Conservation (phyloP, 2,888 invertebrate species). For the Stegophylla sp. region DNA sequence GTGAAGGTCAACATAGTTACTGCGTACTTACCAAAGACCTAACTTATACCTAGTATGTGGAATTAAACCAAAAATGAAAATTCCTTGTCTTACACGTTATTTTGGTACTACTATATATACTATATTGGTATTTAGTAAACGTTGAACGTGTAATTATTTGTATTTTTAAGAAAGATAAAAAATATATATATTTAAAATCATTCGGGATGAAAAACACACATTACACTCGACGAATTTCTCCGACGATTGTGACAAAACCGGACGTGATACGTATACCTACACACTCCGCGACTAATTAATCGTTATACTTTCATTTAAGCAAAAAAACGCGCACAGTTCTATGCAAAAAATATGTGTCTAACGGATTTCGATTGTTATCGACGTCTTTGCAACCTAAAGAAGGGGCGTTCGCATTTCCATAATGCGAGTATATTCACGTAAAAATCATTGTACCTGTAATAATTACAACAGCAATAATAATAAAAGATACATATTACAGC, state of each 20-base stretch:
- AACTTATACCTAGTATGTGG: background rate
- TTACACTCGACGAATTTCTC: constrained; percentile 33
- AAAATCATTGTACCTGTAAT: background rate
- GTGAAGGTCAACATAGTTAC: background rate
- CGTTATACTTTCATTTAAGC: constrained; percentile 27
- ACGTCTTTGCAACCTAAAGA: background rate
- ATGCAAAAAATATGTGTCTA: background rate
- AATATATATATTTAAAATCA: background rate
- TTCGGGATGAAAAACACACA: constrained; percentile 14
- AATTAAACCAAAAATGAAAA: background rate
- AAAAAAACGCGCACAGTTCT: constrained; percentile 27
- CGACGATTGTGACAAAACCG: constrained; percentile 12
- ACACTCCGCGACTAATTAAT: constrained; percentile 48
- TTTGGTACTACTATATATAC: too few species aligned
- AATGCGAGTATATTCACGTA: background rate
- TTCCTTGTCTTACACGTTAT: background rate
- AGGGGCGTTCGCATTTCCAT: background rate
- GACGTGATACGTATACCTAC: constrained; percentile 22
- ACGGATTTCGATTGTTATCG: constrained; percentile 35
- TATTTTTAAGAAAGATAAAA: background rate
- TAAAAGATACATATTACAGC: too few species aligned
- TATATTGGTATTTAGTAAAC: background rate
- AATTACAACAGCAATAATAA: too few species aligned
- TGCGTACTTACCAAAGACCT: background rate
- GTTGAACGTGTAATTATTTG: background rate